A percentile compares a stretch with the other conserved stretches of the same genome.
Evolutionary conservation across 1,140 invertebrate genomes (phyloP).

Genomic region (Papilio dardanus): DNA sequence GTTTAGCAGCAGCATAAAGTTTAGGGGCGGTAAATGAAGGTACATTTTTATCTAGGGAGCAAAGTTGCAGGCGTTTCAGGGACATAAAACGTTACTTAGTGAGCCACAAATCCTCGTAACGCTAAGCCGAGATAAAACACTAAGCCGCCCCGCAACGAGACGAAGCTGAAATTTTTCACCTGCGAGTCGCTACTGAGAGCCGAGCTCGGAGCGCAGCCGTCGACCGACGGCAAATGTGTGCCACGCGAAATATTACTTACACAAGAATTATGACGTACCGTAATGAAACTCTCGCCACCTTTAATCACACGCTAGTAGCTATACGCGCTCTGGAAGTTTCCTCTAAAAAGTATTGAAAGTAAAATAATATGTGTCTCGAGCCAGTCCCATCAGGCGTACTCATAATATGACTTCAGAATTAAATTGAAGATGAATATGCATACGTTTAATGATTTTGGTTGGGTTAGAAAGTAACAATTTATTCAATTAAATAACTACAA

Average conservation of each 20-base stretch:
- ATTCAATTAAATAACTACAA: neutral
- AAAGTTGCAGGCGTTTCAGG: conserved; percentile 73
- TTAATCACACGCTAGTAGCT: conserved; percentile 56
- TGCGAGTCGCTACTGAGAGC: conserved; percentile 50
- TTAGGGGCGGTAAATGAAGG: conserved; percentile 58
- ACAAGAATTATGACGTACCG: conserved; percentile 72
- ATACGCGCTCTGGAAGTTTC: neutral
- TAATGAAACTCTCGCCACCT: conserved; percentile 70
- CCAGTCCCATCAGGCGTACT: conserved; percentile 3
- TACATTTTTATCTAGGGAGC: conserved; percentile 76
- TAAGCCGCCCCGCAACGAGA: conserved; percentile 72
- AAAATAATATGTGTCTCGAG: conserved; percentile 27
- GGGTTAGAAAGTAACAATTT: neutral
- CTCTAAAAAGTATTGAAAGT: conserved; percentile 19
- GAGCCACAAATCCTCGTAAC: conserved; percentile 82
- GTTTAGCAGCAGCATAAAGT: conserved; percentile 47
- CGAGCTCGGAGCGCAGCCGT: conserved; percentile 40
- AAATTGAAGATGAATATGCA: neutral
- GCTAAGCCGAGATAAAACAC: conserved; percentile 81
- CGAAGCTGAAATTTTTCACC: conserved; percentile 79
- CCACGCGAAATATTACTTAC: conserved; percentile 74
- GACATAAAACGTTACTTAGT: conserved; percentile 81
- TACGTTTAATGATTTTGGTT: neutral
- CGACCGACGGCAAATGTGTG: conserved; percentile 59
- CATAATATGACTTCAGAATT: neutral